A percentile compares a stretch with the other conserved stretches of the same genome.
Conservation (phyloP, 1,140 invertebrate species). For the Trypoxylus dichotomus region DNA sequence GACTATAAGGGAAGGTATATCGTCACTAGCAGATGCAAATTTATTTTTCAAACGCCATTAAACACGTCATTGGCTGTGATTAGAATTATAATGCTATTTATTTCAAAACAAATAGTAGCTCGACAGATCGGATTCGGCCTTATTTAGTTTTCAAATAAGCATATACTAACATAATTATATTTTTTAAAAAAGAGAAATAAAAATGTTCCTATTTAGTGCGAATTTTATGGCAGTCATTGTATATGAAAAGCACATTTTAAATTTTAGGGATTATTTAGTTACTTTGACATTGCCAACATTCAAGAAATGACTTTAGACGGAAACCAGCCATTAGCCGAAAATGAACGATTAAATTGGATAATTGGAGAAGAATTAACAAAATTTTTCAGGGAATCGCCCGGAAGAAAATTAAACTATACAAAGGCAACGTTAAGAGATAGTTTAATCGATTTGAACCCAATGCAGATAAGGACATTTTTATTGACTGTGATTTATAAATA, state of each 20-base stretch:
- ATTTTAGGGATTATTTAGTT: conserved; percentile 45
- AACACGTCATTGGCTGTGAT: too few species aligned
- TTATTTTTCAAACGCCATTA: too few species aligned
- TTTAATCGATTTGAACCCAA: conserved; percentile 40
- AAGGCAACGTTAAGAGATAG: conserved; percentile 6
- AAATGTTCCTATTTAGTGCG: too few species aligned
- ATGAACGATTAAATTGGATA: conserved; percentile 35
- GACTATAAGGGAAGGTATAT: too few species aligned
- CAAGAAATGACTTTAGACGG: conserved; percentile 44
- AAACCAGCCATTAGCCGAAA: conserved; percentile 44
- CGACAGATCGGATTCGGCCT: too few species aligned
- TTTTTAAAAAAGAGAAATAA: too few species aligned
- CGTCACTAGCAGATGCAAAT: too few species aligned
- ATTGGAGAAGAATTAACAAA: background rate
- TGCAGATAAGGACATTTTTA: conserved; percentile 48
- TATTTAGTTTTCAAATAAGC: too few species aligned
- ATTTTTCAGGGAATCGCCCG: conserved; percentile 26
- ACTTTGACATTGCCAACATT: conserved; percentile 41
- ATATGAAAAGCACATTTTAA: too few species aligned
- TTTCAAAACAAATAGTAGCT: too few species aligned
- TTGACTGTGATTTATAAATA: background rate
- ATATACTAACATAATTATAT: too few species aligned
- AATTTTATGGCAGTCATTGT: background rate
- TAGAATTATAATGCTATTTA: too few species aligned
- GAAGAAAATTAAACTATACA: conserved; percentile 25